Percentiles rank a stretch among this genome's conserved stretches.
phyloP scores from a whole-genome alignment of 2,888 invertebrate genomes.

The Nineta flava region DNA sequence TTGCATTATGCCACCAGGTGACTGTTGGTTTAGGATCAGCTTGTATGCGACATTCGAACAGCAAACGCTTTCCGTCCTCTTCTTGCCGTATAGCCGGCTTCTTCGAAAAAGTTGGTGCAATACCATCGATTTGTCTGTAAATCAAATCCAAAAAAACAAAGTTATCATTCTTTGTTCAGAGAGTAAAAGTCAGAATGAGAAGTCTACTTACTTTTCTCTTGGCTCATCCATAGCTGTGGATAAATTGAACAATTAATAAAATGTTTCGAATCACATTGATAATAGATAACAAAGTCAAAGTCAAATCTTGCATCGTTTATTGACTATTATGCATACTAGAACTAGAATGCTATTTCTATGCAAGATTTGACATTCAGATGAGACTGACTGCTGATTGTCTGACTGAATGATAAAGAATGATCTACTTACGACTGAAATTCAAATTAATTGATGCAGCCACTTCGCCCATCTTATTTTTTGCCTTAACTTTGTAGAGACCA shows the following conservation, averaged over 20 bases:
- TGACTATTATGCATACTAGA: too few relatives aligned
- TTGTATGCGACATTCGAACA: slow-evolving; percentile 89
- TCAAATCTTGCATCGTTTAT: too few relatives aligned
- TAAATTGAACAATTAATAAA: slow-evolving; percentile 10
- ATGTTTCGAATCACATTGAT: too few relatives aligned
- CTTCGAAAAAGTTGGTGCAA: slow-evolving; percentile 94
- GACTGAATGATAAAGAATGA: too few relatives aligned
- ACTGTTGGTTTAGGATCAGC: slow-evolving; percentile 84
- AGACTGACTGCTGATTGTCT: too few relatives aligned
- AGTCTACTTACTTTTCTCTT: slow-evolving; percentile 77
- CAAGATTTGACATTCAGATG: background rate
- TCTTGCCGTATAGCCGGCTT: slow-evolving; percentile 95
- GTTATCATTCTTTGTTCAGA: background rate
- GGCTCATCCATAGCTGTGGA: slow-evolving; percentile 90
- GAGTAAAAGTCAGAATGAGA: too few relatives aligned
- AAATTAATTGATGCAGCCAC: slow-evolving; percentile 93
- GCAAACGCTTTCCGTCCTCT: slow-evolving; percentile 84
- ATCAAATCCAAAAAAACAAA: too few relatives aligned
- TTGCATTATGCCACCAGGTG: slow-evolving; percentile 80
- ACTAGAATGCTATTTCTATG: too few relatives aligned
- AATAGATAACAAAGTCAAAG: too few relatives aligned
- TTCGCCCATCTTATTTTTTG: slow-evolving; percentile 94
- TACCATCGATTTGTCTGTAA: slow-evolving; percentile 88
- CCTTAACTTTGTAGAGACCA: slow-evolving; percentile 92
- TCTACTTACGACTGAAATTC: slow-evolving; percentile 92